phyloP scores from a whole-genome alignment of 2,797 vertebrate genomes.

The Enteromius fasciolatus region DNA sequence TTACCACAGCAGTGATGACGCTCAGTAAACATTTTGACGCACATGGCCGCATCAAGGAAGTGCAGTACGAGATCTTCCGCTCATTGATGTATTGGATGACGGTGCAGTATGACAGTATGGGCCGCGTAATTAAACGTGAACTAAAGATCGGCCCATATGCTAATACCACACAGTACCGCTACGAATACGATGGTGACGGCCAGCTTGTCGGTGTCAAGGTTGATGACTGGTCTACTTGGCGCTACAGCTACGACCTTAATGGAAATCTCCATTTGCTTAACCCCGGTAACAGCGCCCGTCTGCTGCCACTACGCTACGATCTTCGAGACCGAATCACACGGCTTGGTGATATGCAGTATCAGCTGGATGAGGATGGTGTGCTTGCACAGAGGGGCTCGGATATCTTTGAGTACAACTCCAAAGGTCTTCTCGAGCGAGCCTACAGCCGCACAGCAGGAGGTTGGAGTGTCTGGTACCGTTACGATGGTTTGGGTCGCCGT shows the following conservation, averaged over 20 bases:
- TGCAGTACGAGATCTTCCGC: slow-evolving; percentile 90
- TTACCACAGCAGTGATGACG: slow-evolving; percentile 90
- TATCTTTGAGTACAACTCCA: slow-evolving; percentile 88
- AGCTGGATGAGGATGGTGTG: slow-evolving; percentile 86
- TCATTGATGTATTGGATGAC: slow-evolving; percentile 95
- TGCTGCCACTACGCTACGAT: slow-evolving; percentile 88
- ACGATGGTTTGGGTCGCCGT: slow-evolving; percentile 84
- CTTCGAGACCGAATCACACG: slow-evolving; percentile 86
- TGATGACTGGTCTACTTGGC: slow-evolving; percentile 88
- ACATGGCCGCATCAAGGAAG: slow-evolving; percentile 88
- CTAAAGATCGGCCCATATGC: slow-evolving; percentile 88
- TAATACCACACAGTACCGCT: slow-evolving; percentile 90
- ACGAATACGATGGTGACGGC: slow-evolving; percentile 87
- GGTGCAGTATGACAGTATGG: slow-evolving; percentile 89
- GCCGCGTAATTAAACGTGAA: slow-evolving; percentile 86
- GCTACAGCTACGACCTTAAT: slow-evolving; percentile 89
- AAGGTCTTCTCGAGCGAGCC: slow-evolving; percentile 84
- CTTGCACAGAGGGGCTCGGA: slow-evolving; percentile 84
- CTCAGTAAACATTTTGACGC: slow-evolving; percentile 91
- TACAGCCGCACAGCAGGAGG: slow-evolving; percentile 83
- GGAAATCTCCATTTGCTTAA: slow-evolving; percentile 88
- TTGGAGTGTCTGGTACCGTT: slow-evolving; percentile 86
- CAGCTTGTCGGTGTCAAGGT: slow-evolving; percentile 85
- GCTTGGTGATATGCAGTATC: slow-evolving; percentile 86
- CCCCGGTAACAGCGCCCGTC: slow-evolving; percentile 84